Evolutionary conservation across 1,140 invertebrate species (phyloP).

Genomic region (Helicorthomorpha holstii): DNA sequence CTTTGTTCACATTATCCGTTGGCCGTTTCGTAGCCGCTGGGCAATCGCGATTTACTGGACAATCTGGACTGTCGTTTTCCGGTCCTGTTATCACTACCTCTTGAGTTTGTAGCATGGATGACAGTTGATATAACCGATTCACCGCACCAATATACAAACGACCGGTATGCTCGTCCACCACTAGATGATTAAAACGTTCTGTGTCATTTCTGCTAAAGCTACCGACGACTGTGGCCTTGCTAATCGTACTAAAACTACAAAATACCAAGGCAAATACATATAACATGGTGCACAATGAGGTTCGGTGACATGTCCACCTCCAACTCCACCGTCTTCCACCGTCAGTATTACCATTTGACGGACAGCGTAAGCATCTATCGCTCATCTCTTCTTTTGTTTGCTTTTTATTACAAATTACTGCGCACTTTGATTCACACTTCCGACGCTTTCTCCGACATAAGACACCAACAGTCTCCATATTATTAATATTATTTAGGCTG

Average conservation of each 20-base stretch:
- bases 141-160: conserved; percentile 84
- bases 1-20: conserved; percentile 89
- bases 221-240: not conserved
- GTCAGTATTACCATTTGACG: too few relatives aligned
- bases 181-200: conserved; percentile 48
- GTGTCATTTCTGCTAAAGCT: not conserved
- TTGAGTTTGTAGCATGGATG: conserved; percentile 60
- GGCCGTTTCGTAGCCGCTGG: conserved; percentile 44
- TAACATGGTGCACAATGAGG: not conserved
- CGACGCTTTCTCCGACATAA: too few relatives aligned
- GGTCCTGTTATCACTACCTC: conserved; percentile 73
- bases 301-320: not conserved
- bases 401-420: too few relatives aligned
- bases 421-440: too few relatives aligned
- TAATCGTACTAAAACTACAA: not conserved
- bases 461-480: too few relatives aligned
- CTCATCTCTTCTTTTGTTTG: too few relatives aligned
- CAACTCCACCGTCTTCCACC: not conserved
- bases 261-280: not conserved
- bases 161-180: conserved; percentile 79
- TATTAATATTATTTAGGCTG: too few relatives aligned
- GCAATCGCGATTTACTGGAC: conserved; percentile 48
- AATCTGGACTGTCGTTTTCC: conserved; percentile 68
- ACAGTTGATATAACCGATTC: conserved; percentile 82
- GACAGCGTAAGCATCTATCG: too few relatives aligned